Evolutionary conservation across 64 coral and sea anemone genomes (phyloP).

Genomic region (Trachythela sp.): DNA sequence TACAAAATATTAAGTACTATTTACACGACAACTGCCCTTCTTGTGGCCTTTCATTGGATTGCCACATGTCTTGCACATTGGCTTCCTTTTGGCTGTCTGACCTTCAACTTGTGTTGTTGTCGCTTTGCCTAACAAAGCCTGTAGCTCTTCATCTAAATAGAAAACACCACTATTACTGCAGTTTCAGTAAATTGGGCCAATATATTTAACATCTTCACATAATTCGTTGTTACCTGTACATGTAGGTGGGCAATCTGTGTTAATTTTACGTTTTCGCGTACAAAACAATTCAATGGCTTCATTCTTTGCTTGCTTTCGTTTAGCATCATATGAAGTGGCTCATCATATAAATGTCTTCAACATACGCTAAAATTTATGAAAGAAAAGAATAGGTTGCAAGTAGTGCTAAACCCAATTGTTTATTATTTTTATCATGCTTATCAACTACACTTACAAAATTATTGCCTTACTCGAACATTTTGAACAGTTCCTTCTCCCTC

Average conservation of each 20-base stretch:
- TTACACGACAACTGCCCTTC: background rate
- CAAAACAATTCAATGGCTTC: slow-evolving; percentile 19
- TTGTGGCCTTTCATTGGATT: slow-evolving; percentile 33
- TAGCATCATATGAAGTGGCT: slow-evolving; percentile 35
- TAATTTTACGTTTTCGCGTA: background rate
- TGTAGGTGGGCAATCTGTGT: background rate
- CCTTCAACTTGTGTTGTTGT: too few relatives aligned
- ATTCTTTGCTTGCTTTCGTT: slow-evolving; percentile 18
- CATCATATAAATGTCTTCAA: slow-evolving; percentile 31
- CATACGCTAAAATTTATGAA: slow-evolving; percentile 27
- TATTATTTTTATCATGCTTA: too few relatives aligned
- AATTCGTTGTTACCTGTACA: slow-evolving; percentile 5
- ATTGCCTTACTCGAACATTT: slow-evolving; percentile 20
- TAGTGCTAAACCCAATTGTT: too few relatives aligned
- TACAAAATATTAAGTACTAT: background rate
- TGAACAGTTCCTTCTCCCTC: slow-evolving; percentile 24
- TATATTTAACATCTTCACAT: too few relatives aligned
- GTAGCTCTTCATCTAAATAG: background rate
- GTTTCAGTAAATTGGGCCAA: too few relatives aligned
- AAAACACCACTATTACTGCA: too few relatives aligned
- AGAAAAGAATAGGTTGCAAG: background rate
- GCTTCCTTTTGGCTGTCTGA: background rate
- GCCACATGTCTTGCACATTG: background rate
- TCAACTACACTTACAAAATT: slow-evolving; percentile 27
- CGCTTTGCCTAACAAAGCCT: background rate